Evolutionary conservation across 2,888 invertebrate species (phyloP).

Genomic region (Drosophila kambysellisi): DNA sequence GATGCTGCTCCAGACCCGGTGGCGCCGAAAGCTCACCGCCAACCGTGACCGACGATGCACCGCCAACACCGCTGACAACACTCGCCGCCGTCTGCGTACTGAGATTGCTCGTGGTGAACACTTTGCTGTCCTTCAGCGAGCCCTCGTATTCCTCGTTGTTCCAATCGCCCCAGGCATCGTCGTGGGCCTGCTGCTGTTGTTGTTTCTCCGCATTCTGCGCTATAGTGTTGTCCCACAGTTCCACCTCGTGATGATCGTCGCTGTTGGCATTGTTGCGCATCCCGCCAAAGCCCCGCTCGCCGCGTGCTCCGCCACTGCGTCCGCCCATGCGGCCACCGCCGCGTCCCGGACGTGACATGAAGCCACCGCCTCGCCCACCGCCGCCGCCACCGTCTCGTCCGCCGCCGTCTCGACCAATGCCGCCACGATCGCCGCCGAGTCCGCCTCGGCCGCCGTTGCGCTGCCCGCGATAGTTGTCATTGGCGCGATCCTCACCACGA

Average conservation of each 20-base stretch:
- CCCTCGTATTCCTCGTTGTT: slow-evolving; percentile 98
- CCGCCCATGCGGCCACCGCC: slow-evolving; percentile 85
- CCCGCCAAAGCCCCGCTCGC: slow-evolving; percentile 74
- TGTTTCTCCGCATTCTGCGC: slow-evolving; percentile 84
- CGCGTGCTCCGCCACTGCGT: slow-evolving; percentile 86
- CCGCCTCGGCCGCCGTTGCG: slow-evolving; percentile 65
- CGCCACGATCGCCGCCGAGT: slow-evolving; percentile 59
- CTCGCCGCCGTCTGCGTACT: slow-evolving; percentile 81
- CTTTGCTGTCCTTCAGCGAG: slow-evolving; percentile 96
- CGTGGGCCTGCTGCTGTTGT: slow-evolving; percentile 82
- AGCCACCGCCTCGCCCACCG: slow-evolving; percentile 70
- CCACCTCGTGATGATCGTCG: slow-evolving; percentile 86
- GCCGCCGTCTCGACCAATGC: slow-evolving; percentile 43
- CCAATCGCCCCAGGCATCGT: slow-evolving; percentile 90
- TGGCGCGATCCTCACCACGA: slow-evolving; percentile 75
- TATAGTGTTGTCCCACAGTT: slow-evolving; percentile 87
- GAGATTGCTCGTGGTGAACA: slow-evolving; percentile 91
- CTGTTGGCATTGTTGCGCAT: slow-evolving; percentile 79
- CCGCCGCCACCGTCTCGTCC: slow-evolving; percentile 76
- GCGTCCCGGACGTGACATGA: slow-evolving; percentile 81
- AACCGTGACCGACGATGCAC: slow-evolving; percentile 36
- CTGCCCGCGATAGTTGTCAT: slow-evolving; percentile 74
- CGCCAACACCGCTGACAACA: slow-evolving; percentile 73
- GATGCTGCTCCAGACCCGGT: slow-evolving; percentile 85
- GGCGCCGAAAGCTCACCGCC: slow-evolving; percentile 84